A percentile compares a stretch with the other conserved stretches of the same genome.
Conservation (phyloP, 2,888 invertebrate species). For the Sthenelais limicola region DNA sequence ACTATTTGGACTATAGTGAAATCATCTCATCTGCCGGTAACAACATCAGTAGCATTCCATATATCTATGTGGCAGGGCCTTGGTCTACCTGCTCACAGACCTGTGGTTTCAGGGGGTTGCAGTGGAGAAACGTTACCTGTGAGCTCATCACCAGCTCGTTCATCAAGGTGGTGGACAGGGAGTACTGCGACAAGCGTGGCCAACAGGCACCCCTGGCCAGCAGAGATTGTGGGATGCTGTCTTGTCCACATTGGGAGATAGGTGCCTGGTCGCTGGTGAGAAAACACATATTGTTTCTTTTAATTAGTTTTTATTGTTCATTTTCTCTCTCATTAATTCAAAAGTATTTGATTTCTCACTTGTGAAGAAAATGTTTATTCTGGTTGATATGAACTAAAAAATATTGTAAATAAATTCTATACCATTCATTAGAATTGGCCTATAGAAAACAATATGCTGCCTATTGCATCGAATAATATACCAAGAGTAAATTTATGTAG, state of each 20-base stretch:
- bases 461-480: no score
- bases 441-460: no score
- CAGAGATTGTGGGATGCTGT: slow-evolving; percentile 85
- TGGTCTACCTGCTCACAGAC: slow-evolving; percentile 91
- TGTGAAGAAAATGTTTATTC: no score
- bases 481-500: no score
- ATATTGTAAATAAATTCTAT: no score
- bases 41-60: slow-evolving; percentile 37
- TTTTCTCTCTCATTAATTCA: no score
- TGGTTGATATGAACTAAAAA: no score
- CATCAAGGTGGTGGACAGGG: slow-evolving; percentile 75
- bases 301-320: no score
- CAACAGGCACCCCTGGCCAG: slow-evolving; percentile 80
- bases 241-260: slow-evolving; percentile 92
- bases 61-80: slow-evolving; percentile 73
- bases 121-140: slow-evolving; percentile 81
- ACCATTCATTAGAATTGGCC: no score
- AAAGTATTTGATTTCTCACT: no score
- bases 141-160: slow-evolving; percentile 78
- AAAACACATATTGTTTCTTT: no score
- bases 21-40: slow-evolving; percentile 7
- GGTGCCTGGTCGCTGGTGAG: slow-evolving; percentile 94
- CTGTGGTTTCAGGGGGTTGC: slow-evolving; percentile 86
- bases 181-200: slow-evolving; percentile 42
- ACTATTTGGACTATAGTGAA: neutral